Conservation (phyloP, 2,113 vertebrate genomes). For the Nothoprocta perdicaria region DNA sequence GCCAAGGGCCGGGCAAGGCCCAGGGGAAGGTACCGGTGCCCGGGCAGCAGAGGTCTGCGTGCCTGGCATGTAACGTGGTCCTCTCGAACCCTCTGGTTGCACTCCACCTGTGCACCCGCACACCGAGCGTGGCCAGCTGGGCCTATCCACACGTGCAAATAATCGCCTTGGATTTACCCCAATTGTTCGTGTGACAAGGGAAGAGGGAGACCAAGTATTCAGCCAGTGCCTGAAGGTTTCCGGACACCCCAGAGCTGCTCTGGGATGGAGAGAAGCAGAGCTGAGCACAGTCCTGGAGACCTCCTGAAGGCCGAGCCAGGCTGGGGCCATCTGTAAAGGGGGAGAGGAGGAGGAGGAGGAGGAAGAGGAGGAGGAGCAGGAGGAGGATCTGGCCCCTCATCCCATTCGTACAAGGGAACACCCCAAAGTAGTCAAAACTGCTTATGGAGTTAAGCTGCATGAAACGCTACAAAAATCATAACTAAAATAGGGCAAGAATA, state of each 20-base stretch:
- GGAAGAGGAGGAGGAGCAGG: not conserved
- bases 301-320: not conserved
- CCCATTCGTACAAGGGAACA: not conserved
- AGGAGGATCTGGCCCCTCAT: too few relatives aligned
- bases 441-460: not conserved
- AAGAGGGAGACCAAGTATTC: not conserved
- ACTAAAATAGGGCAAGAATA: too few relatives aligned
- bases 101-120: too few relatives aligned
- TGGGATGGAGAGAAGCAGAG: not conserved
- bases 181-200: not conserved
- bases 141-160: too few relatives aligned
- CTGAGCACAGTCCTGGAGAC: not conserved
- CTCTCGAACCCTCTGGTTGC: not conserved
- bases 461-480: too few relatives aligned
- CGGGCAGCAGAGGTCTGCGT: not conserved
- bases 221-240: not conserved
- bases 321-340: not conserved
- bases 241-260: not conserved
- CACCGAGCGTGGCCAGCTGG: rapidly evolving
- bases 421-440: too few relatives aligned
- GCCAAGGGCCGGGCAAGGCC: rapidly evolving
- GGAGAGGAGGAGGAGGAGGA: not conserved
- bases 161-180: not conserved
- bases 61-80: rapidly evolving
- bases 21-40: rapidly evolving